Evolutionary conservation across 2,888 invertebrate species (phyloP).

Genomic region (Hololepta plana): DNA sequence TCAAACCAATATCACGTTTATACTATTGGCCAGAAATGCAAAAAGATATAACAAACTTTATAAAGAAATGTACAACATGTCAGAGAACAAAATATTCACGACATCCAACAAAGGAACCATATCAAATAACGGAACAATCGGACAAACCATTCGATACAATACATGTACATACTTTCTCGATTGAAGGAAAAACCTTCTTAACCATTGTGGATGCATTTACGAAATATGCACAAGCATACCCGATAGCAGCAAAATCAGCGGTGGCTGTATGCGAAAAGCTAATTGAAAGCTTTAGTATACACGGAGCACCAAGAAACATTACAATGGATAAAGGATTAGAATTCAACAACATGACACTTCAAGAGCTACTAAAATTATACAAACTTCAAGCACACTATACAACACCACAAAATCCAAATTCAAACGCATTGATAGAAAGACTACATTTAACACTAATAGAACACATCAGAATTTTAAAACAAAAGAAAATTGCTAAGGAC

Average conservation of each 20-base stretch:
- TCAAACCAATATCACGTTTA: too few species aligned
- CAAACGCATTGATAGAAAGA: constrained; percentile 10
- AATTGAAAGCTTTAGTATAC: constrained; percentile 3
- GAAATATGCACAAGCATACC: constrained; percentile 11
- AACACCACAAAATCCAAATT: constrained; percentile 9
- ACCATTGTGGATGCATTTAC: constrained; percentile 13
- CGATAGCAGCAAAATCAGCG: neutral
- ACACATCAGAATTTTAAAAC: constrained; percentile 7
- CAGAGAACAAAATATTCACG: too few species aligned
- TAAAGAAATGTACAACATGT: too few species aligned
- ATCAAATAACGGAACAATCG: constrained; percentile 12
- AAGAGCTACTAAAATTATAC: constrained; percentile 10
- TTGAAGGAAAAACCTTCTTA: constrained; percentile 10
- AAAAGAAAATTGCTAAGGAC: constrained; percentile 4
- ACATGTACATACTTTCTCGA: constrained; percentile 12
- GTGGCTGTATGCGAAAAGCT: neutral
- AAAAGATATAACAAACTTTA: too few species aligned
- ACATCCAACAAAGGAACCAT: constrained; percentile 10
- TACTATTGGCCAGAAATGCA: too few species aligned
- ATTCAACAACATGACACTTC: constrained; percentile 9
- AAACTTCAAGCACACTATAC: constrained; percentile 11
- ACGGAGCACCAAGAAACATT: constrained; percentile 8
- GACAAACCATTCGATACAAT: constrained; percentile 12
- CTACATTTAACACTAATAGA: constrained; percentile 12
- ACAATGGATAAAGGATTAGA: constrained; percentile 9